These are phyloP conservation scores for Sebastes matsubarae DNA, from an alignment of 2,797 vertebrate species.

Conservation along the genomic window DNA sequence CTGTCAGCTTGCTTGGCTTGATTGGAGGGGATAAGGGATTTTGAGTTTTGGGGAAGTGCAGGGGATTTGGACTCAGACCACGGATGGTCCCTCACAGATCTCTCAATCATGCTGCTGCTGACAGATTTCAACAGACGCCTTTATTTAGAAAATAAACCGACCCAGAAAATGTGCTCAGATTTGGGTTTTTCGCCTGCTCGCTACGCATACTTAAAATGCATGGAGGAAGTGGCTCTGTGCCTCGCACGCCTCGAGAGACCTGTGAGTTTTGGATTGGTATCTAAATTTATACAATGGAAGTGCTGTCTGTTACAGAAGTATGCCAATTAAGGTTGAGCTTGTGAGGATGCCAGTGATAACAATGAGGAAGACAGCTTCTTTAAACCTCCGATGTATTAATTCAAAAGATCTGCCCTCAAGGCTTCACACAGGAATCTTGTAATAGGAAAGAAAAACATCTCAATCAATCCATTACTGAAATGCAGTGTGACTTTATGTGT, in stretches of 20 bases:
- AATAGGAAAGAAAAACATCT: background rate
- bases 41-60: slow-evolving; percentile 8
- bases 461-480: background rate
- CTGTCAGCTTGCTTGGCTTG: slow-evolving; percentile 22
- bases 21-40: slow-evolving; percentile 34
- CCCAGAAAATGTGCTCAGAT: slow-evolving; percentile 32
- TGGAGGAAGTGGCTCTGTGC: slow-evolving; percentile 18
- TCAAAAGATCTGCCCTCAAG: slow-evolving; percentile 10
- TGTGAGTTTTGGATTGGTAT: slow-evolving; percentile 36
- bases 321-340: slow-evolving; percentile 53
- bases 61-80: slow-evolving; percentile 37
- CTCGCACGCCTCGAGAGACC: slow-evolving; percentile 19
- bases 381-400: slow-evolving; percentile 24
- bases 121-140: slow-evolving; percentile 31
- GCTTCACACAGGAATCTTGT: background rate
- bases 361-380: slow-evolving; percentile 17
- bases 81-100: background rate
- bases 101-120: slow-evolving; percentile 39
- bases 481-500: background rate
- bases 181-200: slow-evolving; percentile 8
- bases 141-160: slow-evolving; percentile 35
- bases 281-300: slow-evolving; percentile 56
- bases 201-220: slow-evolving; percentile 29
- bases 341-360: slow-evolving; percentile 33
- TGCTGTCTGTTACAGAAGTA: slow-evolving; percentile 6